A percentile compares a stretch with the other conserved stretches of the same genome.
phyloP scores from a whole-genome alignment of 1,140 invertebrate genomes.

The Tribolium madens region DNA sequence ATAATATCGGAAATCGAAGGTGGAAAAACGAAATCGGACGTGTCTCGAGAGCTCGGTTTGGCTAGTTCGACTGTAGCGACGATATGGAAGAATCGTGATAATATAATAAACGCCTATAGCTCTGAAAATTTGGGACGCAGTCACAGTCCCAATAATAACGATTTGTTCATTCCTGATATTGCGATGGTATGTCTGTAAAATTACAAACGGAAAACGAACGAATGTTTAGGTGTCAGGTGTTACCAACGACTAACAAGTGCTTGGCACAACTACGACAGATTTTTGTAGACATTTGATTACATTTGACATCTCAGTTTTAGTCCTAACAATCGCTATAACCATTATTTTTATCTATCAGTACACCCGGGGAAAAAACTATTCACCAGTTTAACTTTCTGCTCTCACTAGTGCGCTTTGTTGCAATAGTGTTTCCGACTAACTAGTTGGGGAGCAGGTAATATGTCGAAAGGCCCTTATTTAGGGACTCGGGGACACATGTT shows the following conservation, averaged over 20 bases:
- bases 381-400: too few species aligned
- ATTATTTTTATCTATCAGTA: slow-evolving; percentile 9
- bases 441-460: too few species aligned
- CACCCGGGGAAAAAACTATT: too few species aligned
- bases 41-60: slow-evolving; percentile 70
- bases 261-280: slow-evolving; percentile 11
- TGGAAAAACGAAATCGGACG: slow-evolving; percentile 72
- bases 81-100: slow-evolving; percentile 73
- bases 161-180: slow-evolving; percentile 42
- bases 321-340: slow-evolving; percentile 27
- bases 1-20: slow-evolving; percentile 73
- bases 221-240: slow-evolving; percentile 36
- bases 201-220: slow-evolving; percentile 12
- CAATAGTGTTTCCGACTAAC: too few species aligned
- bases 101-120: slow-evolving; percentile 64
- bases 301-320: slow-evolving; percentile 28
- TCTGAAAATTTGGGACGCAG: slow-evolving; percentile 51
- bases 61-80: slow-evolving; percentile 72
- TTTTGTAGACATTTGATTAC: slow-evolving; percentile 17
- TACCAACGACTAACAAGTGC: slow-evolving; percentile 36
- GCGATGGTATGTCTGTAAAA: slow-evolving; percentile 46
- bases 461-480: too few species aligned
- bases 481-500: too few species aligned
- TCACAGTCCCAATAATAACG: slow-evolving; percentile 49
- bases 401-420: too few species aligned